Conservation (phyloP, 2,113 vertebrate species). For the Ceyx melanurus region DNA sequence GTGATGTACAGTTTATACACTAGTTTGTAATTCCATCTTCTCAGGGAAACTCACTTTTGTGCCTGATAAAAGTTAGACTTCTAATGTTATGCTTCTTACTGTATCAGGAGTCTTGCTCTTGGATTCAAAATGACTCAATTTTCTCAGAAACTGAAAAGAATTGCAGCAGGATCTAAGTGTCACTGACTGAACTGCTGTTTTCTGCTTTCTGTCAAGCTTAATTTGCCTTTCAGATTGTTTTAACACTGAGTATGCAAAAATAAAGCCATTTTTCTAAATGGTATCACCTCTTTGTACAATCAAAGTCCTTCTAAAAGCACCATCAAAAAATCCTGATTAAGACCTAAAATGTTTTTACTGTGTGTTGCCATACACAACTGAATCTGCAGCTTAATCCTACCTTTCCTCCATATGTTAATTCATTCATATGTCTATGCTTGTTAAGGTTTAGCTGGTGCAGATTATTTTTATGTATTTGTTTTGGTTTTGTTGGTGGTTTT, state of each 20-base stretch:
- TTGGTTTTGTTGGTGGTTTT: not conserved
- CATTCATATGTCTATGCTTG: not conserved
- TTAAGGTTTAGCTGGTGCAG: not conserved
- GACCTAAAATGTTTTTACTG: not conserved
- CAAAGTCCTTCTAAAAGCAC: not conserved
- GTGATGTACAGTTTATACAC: not conserved
- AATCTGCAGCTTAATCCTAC: not conserved
- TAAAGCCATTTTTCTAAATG: slow-evolving; percentile 38
- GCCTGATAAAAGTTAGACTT: slow-evolving; percentile 15
- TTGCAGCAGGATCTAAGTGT: not conserved
- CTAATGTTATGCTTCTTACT: not conserved
- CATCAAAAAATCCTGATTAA: not conserved
- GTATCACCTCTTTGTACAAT: not conserved
- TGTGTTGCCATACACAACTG: not conserved
- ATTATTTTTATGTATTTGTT: not conserved
- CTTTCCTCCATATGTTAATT: not conserved
- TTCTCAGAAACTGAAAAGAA: not conserved
- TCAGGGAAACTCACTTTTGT: slow-evolving; percentile 68
- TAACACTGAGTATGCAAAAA: not conserved
- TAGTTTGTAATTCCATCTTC: slow-evolving; percentile 31
- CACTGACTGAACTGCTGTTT: not conserved
- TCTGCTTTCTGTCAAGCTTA: not conserved
- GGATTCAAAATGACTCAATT: not conserved
- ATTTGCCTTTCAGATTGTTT: not conserved
- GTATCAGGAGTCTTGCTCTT: not conserved